Conservation (phyloP, 2,888 invertebrate species). For the Parnassius apollo region DNA sequence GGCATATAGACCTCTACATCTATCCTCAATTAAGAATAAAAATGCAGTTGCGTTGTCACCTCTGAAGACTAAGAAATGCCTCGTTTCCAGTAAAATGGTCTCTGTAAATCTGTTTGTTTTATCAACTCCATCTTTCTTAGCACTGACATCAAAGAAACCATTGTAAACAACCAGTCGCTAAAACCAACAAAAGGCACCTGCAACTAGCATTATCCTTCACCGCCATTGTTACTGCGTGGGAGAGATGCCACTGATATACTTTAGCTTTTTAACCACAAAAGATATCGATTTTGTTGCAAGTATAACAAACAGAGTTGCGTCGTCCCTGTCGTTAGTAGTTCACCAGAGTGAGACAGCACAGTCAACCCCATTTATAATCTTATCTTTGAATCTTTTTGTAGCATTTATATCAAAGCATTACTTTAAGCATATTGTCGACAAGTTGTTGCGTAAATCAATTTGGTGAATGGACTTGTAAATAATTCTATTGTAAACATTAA, state of each 20-base stretch:
- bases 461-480: background rate
- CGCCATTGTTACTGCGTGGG: slow-evolving; percentile 21
- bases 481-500: background rate
- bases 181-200: slow-evolving; percentile 10
- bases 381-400: slow-evolving; percentile 10
- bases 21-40: too few relatives aligned
- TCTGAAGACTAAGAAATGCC: too few relatives aligned
- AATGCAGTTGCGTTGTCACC: too few relatives aligned
- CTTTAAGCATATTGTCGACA: background rate
- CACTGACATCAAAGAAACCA: background rate
- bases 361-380: background rate
- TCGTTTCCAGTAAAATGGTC: too few relatives aligned
- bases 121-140: slow-evolving; percentile 4
- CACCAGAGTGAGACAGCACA: background rate
- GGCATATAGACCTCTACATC: too few relatives aligned
- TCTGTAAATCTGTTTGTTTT: slow-evolving; percentile 5
- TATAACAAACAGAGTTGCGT: slow-evolving; percentile 6
- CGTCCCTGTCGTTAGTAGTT: background rate
- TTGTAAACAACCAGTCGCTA: background rate
- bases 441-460: background rate
- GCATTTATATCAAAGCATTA: background rate
- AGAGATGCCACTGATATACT: slow-evolving; percentile 11
- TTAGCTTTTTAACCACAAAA: slow-evolving; percentile 6
- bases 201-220: slow-evolving; percentile 14
- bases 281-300: slow-evolving; percentile 19